Conservation (phyloP, 2,797 vertebrate species). For the Cryptoblepharus egeriae region DNA sequence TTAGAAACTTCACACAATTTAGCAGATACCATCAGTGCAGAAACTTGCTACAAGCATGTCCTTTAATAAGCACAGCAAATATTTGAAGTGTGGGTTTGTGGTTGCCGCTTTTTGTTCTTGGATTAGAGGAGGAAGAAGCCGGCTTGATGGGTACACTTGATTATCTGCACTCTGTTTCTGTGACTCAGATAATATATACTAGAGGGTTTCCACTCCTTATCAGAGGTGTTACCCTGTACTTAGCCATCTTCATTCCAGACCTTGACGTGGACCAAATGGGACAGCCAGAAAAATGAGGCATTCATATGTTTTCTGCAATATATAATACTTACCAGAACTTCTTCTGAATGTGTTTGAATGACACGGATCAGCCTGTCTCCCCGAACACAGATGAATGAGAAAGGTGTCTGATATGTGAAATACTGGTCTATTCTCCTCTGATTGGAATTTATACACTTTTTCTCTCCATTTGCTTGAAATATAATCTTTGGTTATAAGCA, state of each 20-base stretch:
- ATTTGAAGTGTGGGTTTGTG: constrained; percentile 73
- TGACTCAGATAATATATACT: constrained; percentile 51
- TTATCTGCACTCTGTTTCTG: constrained; percentile 61
- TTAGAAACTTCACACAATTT: constrained; percentile 77
- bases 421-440: neutral
- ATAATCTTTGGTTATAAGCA: neutral
- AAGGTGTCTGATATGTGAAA: neutral
- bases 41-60: constrained; percentile 70
- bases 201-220: neutral
- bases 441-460: neutral
- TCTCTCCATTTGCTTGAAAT: neutral
- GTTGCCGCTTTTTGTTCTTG: constrained; percentile 55
- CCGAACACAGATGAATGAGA: neutral
- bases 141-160: constrained; percentile 35
- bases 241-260: neutral
- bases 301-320: neutral
- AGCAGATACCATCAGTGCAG: constrained; percentile 74
- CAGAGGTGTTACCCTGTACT: neutral
- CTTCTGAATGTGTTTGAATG: neutral
- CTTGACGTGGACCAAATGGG: neutral
- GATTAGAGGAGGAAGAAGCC: constrained; percentile 73
- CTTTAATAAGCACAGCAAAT: constrained; percentile 77
- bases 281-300: neutral
- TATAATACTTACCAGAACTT: neutral
- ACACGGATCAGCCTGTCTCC: neutral